A percentile compares a stretch with the other conserved stretches of the same genome.
phyloP scores from a whole-genome alignment of 2,113 vertebrate genomes.

The Pteropus alecto region DNA sequence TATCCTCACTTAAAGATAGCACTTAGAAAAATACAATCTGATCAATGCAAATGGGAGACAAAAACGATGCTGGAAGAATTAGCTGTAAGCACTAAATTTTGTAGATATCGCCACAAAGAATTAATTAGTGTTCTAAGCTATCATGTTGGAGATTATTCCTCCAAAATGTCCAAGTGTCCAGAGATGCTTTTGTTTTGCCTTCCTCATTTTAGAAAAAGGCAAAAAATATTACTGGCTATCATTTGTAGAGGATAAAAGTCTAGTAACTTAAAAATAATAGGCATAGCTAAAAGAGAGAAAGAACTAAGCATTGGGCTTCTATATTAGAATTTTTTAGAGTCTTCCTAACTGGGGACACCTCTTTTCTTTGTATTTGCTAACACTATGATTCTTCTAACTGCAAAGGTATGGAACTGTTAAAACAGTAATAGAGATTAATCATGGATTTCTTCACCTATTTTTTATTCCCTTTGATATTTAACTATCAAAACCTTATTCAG shows the following conservation, averaged over 20 bases:
- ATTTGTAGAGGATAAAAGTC: background rate
- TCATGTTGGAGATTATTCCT: background rate
- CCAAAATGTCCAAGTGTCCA: background rate
- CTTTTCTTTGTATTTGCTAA: background rate
- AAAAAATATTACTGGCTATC: background rate
- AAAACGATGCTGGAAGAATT: background rate
- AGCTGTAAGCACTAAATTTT: background rate
- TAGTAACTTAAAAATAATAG: background rate
- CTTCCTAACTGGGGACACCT: background rate
- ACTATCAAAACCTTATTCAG: background rate
- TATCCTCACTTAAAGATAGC: background rate
- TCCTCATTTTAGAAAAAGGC: background rate
- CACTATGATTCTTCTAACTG: background rate
- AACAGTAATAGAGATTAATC: background rate
- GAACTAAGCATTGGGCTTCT: background rate
- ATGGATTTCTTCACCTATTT: background rate
- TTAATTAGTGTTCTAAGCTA: background rate
- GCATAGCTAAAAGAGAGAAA: background rate
- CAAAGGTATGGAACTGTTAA: background rate
- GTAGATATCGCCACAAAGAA: background rate
- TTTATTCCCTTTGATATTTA: background rate
- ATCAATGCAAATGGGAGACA: slow-evolving; percentile 30
- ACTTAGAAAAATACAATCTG: background rate
- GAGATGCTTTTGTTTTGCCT: background rate
- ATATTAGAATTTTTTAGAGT: background rate